Evolutionary conservation across 2,113 vertebrate species (phyloP).

Genomic region (Myocastor coypus): DNA sequence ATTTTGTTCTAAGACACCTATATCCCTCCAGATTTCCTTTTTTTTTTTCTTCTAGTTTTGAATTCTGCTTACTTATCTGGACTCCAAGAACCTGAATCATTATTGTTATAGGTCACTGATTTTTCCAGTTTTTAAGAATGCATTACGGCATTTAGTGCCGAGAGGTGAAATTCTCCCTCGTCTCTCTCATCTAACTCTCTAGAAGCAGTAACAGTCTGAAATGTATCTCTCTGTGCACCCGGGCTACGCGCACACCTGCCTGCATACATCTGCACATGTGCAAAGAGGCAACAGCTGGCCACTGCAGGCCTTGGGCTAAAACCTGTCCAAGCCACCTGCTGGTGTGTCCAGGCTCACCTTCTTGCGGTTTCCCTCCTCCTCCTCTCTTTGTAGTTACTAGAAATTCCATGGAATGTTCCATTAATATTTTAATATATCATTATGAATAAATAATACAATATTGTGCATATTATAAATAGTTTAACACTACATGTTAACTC

Average conservation of each 20-base stretch:
- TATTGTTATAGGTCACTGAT: neutral
- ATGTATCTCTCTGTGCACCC: neutral
- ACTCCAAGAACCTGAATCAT: neutral
- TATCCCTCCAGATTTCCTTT: neutral
- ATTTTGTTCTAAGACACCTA: neutral
- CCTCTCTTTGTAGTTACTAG: neutral
- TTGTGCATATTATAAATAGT: neutral
- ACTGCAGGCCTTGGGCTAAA: neutral
- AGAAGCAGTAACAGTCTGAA: neutral
- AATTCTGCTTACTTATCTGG: neutral
- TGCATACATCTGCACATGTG: neutral
- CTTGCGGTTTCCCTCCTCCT: neutral
- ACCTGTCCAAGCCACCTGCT: neutral
- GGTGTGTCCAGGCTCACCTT: neutral
- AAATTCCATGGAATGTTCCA: neutral
- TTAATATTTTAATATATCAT: neutral
- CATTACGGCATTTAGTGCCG: neutral
- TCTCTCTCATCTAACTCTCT: neutral
- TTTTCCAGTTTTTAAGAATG: neutral
- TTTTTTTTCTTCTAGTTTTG: neutral
- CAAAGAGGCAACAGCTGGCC: neutral
- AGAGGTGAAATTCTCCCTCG: neutral
- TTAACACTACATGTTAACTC: neutral
- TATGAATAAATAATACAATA: neutral
- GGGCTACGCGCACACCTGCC: neutral